Percentiles rank a stretch among this genome's conserved stretches.
Conservation (phyloP, 2,888 invertebrate species). For the Limnephilus rhombicus region DNA sequence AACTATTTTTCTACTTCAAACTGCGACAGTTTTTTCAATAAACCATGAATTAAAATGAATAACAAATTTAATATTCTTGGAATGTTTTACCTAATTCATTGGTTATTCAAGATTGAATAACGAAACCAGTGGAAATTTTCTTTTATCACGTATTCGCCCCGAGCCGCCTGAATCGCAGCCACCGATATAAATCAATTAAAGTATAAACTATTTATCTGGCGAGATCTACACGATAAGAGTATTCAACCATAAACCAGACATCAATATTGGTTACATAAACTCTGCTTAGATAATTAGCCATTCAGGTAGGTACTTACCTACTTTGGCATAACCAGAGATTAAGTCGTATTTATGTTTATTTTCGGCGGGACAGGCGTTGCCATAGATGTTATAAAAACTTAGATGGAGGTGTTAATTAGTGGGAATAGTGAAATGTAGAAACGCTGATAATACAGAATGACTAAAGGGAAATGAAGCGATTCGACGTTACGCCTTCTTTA, state of each 20-base stretch:
- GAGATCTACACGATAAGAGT: not conserved
- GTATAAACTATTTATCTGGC: not conserved
- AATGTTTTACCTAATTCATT: not conserved
- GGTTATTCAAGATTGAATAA: not conserved
- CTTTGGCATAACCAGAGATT: too few species aligned
- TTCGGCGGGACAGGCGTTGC: too few species aligned
- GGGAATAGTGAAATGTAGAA: too few species aligned
- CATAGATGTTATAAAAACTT: too few species aligned
- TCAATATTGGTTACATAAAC: not conserved
- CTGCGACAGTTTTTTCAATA: not conserved
- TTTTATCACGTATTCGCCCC: not conserved
- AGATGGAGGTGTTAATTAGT: not conserved
- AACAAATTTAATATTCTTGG: not conserved
- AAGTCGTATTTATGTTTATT: too few species aligned
- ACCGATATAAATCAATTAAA: not conserved
- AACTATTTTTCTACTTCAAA: not conserved
- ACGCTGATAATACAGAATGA: too few species aligned
- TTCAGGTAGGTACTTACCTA: not conserved
- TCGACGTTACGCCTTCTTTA: too few species aligned
- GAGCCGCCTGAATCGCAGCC: not conserved
- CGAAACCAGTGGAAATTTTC: not conserved
- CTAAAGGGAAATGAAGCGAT: too few species aligned
- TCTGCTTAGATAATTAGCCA: not conserved
- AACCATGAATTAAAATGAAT: not conserved
- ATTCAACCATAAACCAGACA: not conserved